phyloP scores from a whole-genome alignment of 2,888 invertebrate genomes.

The Pseudoips prasinana region DNA sequence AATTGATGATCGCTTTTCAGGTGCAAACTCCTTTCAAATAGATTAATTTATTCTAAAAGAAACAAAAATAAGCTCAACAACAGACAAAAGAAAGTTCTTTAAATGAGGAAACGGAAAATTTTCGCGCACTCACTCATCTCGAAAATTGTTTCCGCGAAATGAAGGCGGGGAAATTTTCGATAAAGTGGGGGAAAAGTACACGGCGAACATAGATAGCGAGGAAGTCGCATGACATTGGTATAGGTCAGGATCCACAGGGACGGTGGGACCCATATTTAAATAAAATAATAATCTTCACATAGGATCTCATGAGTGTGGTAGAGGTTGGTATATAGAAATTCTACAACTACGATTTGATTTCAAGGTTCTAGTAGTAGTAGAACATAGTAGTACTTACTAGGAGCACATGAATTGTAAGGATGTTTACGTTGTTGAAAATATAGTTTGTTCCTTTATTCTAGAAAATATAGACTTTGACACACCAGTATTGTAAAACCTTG shows the following conservation, averaged over 20 bases:
- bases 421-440: constrained; percentile 10
- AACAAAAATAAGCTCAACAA: too few relatives aligned
- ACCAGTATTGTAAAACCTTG: too few relatives aligned
- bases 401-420: constrained; percentile 32
- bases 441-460: too few relatives aligned
- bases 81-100: too few relatives aligned
- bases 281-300: constrained; percentile 63
- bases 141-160: too few relatives aligned
- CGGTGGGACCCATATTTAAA: constrained; percentile 42
- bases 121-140: too few relatives aligned
- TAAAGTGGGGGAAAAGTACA: constrained; percentile 69
- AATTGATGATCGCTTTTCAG: too few relatives aligned
- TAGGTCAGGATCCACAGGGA: constrained; percentile 19
- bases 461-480: too few relatives aligned
- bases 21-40: not conserved
- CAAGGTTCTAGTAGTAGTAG: constrained; percentile 49
- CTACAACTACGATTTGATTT: constrained; percentile 39
- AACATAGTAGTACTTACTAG: constrained; percentile 50
- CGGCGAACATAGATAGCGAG: constrained; percentile 41
- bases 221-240: constrained; percentile 23
- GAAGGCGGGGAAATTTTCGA: constrained; percentile 56
- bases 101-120: too few relatives aligned
- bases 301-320: constrained; percentile 43
- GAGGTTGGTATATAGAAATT: constrained; percentile 33
- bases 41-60: not conserved